Percentiles rank a stretch among this genome's conserved stretches.
Evolutionary conservation across 2,888 invertebrate species (phyloP).

Genomic region (Amaurobius ferox): DNA sequence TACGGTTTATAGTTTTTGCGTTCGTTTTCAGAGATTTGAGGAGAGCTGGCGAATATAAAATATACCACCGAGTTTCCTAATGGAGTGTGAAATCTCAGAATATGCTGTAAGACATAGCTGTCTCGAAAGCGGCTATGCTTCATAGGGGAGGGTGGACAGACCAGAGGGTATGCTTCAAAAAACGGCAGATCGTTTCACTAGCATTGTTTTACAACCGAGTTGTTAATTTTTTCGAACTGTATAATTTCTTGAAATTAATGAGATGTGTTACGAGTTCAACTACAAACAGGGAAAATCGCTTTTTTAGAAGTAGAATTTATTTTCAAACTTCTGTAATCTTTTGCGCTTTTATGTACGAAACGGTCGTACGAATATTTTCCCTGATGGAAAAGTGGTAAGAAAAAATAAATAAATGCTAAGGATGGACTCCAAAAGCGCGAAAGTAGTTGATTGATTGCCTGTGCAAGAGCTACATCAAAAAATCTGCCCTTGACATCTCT

Average conservation of each 20-base stretch:
- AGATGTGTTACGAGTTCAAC: constrained; percentile 36
- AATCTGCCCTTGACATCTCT: no score
- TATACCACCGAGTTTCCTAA: constrained; percentile 55
- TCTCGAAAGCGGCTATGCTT: constrained; percentile 28
- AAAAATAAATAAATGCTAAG: no score
- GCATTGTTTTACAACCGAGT: constrained; percentile 60
- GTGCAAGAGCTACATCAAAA: no score
- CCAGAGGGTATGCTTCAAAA: neutral
- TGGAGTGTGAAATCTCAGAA: constrained; percentile 63
- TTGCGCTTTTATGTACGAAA: neutral
- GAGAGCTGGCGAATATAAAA: constrained; percentile 54
- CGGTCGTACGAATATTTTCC: neutral
- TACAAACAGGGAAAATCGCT: neutral
- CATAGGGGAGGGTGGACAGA: constrained; percentile 37
- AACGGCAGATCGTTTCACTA: constrained; percentile 31
- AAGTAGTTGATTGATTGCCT: no score
- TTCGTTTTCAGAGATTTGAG: constrained; percentile 57
- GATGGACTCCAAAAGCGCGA: no score
- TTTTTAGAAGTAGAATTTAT: constrained; percentile 3
- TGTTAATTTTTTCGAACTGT: constrained; percentile 46
- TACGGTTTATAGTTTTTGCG: constrained; percentile 52
- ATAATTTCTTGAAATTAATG: constrained; percentile 39
- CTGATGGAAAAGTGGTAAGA: neutral
- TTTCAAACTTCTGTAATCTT: constrained; percentile 14
- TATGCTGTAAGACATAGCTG: constrained; percentile 46